Base-by-base conservation (phyloP, 2,888 invertebrate species). In the Brenthis ino region DNA sequence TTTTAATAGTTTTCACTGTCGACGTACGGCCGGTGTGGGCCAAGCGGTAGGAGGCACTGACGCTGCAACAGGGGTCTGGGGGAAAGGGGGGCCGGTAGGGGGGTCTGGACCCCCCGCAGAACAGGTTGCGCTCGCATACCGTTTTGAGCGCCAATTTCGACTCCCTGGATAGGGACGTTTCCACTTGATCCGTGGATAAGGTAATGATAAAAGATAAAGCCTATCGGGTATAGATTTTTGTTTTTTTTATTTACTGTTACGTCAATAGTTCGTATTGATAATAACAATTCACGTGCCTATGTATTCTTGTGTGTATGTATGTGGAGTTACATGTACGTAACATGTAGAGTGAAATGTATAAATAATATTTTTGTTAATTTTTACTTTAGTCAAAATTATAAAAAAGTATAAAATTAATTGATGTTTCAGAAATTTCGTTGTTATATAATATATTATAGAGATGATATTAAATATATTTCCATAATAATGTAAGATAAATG, bases 71-170 rank as follows among this genome's bases (percentile, higher is more conserved):
- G 79, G 67, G 67, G 67, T 43, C 79, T 79, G 79, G 76, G 61
- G 55, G 14, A 6, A 50, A 53, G 67, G 66, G 68, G 58, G 20
- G 63, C 50, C n/a, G 53, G 63, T 43, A 28, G 28, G 48, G 58
- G 60, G 51, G 60, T 33, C 60, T 50, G 78, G 72, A 75, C 77
- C 80, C 80, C 83, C 83, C 82, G 74, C 73, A 73, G 82, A 91
- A 92, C 91, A 91, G 91, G 91, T 91, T 91, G 88, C 80, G 82
- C 77, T 84, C 85, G 86, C 88, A 90, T 89, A 87, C 87, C 79
- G 79, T 78, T 85, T 85, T 83, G 86, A 86, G 84, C 88, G 89
- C 87, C 91, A 89, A 90, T 90, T 91, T 88, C 83, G 86, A 83
- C 82, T 84, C 84, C 79, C 79, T 77, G 83, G 81, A 81, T 78